Percentiles rank a stretch among this genome's conserved stretches.
phyloP scores from a whole-genome alignment of 2,797 vertebrate genomes.

The Myioborus melanocephalus region DNA sequence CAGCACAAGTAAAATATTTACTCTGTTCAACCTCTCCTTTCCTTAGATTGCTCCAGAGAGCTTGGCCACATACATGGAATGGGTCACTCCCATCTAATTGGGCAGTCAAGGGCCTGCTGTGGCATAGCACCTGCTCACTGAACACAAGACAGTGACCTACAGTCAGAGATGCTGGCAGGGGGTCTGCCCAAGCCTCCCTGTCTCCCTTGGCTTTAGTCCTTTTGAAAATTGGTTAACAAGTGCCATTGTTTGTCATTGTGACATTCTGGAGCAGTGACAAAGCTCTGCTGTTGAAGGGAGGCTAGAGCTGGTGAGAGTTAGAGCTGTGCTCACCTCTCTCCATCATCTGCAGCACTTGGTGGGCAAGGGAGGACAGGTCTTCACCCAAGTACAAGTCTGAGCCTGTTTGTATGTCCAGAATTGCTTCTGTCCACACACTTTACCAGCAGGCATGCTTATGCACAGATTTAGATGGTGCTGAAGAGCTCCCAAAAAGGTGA shows the following conservation, averaged over 20 bases:
- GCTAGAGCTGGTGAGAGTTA: not conserved
- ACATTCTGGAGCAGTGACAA: not conserved
- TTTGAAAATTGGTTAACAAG: not conserved
- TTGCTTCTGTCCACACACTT: not conserved
- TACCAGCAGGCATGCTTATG: not conserved
- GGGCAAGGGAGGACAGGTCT: not conserved
- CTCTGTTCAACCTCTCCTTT: not conserved
- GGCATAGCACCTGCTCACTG: not conserved
- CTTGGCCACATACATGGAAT: not conserved
- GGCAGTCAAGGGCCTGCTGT: not conserved
- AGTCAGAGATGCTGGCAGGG: not conserved
- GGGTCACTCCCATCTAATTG: not conserved
- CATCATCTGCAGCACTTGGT: not conserved
- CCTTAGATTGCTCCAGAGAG: not conserved
- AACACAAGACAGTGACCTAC: not conserved
- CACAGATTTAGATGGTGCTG: not conserved
- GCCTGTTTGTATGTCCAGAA: not conserved
- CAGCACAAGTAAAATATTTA: constrained; percentile 27
- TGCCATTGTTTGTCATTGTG: not conserved
- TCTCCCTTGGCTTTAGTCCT: not conserved
- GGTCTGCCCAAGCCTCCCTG: not conserved
- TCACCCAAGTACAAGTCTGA: not conserved
- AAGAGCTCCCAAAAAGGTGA: not conserved
- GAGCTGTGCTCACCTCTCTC: not conserved
- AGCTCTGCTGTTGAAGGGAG: not conserved